A percentile compares a stretch with the other conserved stretches of the same genome.
Conservation (phyloP, 2,888 invertebrate species). For the Gasteruption jaculator region DNA sequence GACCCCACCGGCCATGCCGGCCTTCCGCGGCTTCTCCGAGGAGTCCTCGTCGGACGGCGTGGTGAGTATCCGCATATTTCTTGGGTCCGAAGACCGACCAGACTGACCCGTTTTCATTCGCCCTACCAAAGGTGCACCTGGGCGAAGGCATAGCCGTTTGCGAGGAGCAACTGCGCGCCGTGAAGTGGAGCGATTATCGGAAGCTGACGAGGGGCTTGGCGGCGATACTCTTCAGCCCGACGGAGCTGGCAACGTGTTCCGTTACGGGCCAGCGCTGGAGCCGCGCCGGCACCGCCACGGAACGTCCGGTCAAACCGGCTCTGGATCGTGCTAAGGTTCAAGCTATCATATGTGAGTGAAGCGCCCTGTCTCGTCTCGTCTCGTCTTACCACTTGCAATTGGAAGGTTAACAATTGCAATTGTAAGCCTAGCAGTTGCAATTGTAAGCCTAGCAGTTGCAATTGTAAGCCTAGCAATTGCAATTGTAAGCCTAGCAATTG, state of each 20-base stretch:
- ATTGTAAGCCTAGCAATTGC: too few species aligned
- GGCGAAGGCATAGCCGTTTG: slow-evolving; percentile 71
- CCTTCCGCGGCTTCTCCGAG: slow-evolving; percentile 47
- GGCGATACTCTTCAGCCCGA: slow-evolving; percentile 70
- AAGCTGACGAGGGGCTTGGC: slow-evolving; percentile 70
- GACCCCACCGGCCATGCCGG: slow-evolving; percentile 45
- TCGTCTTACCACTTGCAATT: too few species aligned
- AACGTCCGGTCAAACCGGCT: slow-evolving; percentile 72
- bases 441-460: too few species aligned
- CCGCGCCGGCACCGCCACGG: slow-evolving; percentile 64
- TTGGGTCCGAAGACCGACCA: too few species aligned
- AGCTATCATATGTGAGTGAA: slow-evolving; percentile 64
- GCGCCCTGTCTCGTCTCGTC: too few species aligned
- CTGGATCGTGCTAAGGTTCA: slow-evolving; percentile 69
- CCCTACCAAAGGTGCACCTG: slow-evolving; percentile 60
- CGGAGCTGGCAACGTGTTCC: slow-evolving; percentile 70
- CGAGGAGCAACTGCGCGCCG: slow-evolving; percentile 66
- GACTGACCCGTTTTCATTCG: slow-evolving; percentile 9
- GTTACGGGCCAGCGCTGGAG: slow-evolving; percentile 75
- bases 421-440: too few species aligned
- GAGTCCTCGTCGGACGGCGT: slow-evolving; percentile 43
- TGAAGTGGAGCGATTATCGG: slow-evolving; percentile 72
- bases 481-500: too few species aligned
- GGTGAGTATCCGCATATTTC: slow-evolving; percentile 31
- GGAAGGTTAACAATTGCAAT: too few species aligned